Base-by-base conservation (phyloP, 2,888 invertebrate genomes). In the Aporophyla lueneburgensis region DNA sequence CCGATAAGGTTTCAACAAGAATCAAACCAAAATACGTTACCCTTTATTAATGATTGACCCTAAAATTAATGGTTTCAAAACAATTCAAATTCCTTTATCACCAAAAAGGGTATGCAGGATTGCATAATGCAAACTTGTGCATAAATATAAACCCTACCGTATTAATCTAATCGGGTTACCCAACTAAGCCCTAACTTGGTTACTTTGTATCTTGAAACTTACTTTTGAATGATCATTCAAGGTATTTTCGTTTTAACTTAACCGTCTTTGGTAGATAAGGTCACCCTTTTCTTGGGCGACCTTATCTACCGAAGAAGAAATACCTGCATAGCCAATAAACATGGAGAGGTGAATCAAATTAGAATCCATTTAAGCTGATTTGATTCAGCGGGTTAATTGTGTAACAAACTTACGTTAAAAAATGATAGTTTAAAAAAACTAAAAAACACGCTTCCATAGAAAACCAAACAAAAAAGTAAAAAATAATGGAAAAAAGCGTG, bases 31-130 rank as follows among this genome's bases (percentile, higher is more conserved):
- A 68, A 63, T 71, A 68, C 24, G 21, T 66, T 80, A 61, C 63
- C 43, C 33, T 49, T 59, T 83, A 78, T 83, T 83, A 84, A 84
- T 54, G 71, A 56, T 80, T 71, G 51, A 14, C 14, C 46, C 12
- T 61, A 21, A 72, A 84, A 84, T 5, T 5, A 80, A 81, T 80
- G 68, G 62, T 21, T 7, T n/a, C 54, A 62, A 79, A 80, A 80
- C 68, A 84, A 82, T 84, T 75, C 85, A 84, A 82, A 82, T 82
- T 84, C 82, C 81, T 71, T 84, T 80, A 80, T 69, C 81, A 65
- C 81, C 54, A 58, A 82, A 84, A 82, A 84, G 70, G 82, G 61
- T 69, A 83, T 51, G 10, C 24, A 43, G 14, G 71, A 40, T 84
- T 81, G 63, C 84, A 84, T 61, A 82, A 80, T 82, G 19, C 53